Evolutionary conservation across 2,797 vertebrate genomes (phyloP).

Genomic region (Neosalanx taihuensis): DNA sequence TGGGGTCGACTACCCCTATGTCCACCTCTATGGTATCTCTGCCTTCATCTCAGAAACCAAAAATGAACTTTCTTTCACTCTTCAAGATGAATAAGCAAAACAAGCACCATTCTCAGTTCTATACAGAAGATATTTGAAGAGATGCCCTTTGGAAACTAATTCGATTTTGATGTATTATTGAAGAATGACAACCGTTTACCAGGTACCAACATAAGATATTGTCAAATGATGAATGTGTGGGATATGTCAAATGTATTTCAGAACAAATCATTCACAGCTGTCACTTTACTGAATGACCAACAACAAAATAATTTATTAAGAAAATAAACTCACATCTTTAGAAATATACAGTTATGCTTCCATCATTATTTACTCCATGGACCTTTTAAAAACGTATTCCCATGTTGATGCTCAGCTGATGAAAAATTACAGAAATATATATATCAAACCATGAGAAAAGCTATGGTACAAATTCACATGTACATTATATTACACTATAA

Average conservation of each 20-base stretch:
- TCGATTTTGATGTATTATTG: neutral
- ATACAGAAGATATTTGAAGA: neutral
- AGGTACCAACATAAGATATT: too few relatives aligned
- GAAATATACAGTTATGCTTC: constrained; percentile 7
- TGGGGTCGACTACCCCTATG: neutral
- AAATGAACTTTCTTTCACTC: neutral
- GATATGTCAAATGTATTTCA: neutral
- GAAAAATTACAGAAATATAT: neutral
- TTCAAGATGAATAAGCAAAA: neutral
- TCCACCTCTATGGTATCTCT: neutral
- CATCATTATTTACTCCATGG: neutral
- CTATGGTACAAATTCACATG: constrained; percentile 11
- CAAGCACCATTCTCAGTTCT: neutral
- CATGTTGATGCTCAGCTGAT: neutral
- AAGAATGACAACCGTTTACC: too few relatives aligned
- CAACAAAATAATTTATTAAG: constrained; percentile 22
- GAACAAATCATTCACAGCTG: neutral
- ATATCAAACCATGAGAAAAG: neutral
- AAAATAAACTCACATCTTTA: constrained; percentile 16
- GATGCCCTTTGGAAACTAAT: neutral
- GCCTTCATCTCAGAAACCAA: neutral
- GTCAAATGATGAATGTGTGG: too few relatives aligned
- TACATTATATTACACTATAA: constrained; percentile 5
- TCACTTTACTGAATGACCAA: constrained; percentile 5
- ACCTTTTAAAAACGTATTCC: constrained; percentile 3